Evolutionary conservation across 2,888 invertebrate species (phyloP).

Genomic region (Gortyna flavago): DNA sequence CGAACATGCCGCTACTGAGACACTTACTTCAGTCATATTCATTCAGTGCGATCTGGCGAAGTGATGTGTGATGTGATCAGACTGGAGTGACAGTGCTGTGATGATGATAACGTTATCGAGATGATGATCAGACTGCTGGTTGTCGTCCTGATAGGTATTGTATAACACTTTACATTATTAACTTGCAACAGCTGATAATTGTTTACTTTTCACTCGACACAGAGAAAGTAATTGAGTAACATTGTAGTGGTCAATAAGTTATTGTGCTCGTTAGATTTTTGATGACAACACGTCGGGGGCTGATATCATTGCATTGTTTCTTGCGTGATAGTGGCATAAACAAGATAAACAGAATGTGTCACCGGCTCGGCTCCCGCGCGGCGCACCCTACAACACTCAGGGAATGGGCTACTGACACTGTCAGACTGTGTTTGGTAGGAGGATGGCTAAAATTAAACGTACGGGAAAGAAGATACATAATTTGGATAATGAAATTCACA

Average conservation of each 20-base stretch:
- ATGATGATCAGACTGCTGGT: conserved; percentile 49
- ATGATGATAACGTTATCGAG: conserved; percentile 21
- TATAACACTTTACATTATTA: conserved; percentile 21
- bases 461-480: neutral
- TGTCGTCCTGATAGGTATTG: conserved; percentile 60
- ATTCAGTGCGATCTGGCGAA: conserved; percentile 2
- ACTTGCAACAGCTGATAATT: neutral
- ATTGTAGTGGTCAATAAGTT: conserved; percentile 1
- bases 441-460: neutral
- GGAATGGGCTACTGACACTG: neutral
- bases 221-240: conserved; percentile 3
- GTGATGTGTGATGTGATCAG: conserved; percentile 35
- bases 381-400: accelerated
- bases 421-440: neutral
- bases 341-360: conserved; percentile 44
- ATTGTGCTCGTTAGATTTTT: conserved; percentile 8
- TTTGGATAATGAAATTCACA: no score
- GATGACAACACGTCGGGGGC: conserved; percentile 35
- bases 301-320: conserved; percentile 57
- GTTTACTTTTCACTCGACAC: conserved; percentile 10
- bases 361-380: neutral
- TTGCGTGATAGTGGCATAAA: conserved; percentile 15
- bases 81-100: conserved; percentile 24
- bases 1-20: conserved; percentile 1
- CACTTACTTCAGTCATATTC: conserved; percentile 11